phyloP scores from a whole-genome alignment of 2,113 vertebrate genomes.

The Globicephala melas region DNA sequence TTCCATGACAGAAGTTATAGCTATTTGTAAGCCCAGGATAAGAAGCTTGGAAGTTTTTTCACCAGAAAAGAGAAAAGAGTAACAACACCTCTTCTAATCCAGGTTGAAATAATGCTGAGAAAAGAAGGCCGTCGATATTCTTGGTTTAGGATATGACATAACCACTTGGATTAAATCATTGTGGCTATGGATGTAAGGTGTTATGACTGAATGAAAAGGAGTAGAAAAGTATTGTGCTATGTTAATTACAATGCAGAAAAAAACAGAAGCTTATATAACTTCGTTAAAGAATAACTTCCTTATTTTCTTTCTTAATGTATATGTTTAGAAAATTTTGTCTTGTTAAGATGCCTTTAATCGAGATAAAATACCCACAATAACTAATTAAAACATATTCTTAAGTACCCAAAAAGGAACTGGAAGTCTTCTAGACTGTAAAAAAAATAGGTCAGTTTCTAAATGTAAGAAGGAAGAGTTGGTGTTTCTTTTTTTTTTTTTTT shows the following conservation, averaged over 20 bases:
- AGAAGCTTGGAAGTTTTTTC: neutral
- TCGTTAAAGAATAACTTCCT: neutral
- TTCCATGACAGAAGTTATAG: neutral
- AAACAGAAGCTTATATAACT: neutral
- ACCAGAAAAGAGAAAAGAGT: neutral
- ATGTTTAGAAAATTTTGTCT: neutral
- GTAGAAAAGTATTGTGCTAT: neutral
- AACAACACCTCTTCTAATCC: neutral
- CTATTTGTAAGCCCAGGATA: neutral
- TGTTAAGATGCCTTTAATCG: neutral
- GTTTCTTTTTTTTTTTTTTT: neutral
- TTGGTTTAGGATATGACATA: neutral
- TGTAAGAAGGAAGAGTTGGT: neutral
- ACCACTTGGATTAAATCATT: neutral
- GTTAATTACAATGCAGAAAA: neutral
- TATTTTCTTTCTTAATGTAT: constrained; percentile 5
- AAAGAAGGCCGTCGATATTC: neutral
- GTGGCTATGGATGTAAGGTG: neutral
- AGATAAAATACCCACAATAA: neutral
- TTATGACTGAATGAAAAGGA: neutral
- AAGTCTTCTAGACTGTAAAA: neutral
- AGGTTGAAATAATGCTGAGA: neutral
- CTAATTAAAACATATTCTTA: neutral
- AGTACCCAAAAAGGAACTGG: neutral
- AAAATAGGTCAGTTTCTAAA: neutral